These are phyloP conservation scores for Phyllopteryx taeniolatus DNA, from an alignment of 2,113 vertebrate genomes.

Conservation along the genomic window DNA sequence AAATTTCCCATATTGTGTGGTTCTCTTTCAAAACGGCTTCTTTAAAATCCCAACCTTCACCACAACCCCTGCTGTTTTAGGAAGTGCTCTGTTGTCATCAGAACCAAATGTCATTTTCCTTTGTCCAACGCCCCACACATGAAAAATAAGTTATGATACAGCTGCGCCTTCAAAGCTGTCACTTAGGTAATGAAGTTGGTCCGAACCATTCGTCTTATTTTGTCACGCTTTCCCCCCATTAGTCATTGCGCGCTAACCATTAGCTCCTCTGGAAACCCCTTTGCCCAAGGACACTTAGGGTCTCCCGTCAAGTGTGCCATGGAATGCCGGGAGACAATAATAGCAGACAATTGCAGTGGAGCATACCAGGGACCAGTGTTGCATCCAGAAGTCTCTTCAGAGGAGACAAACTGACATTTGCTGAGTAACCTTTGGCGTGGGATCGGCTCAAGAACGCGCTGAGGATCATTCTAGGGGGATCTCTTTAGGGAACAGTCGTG, in stretches of 20 bases:
- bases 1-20: constrained; percentile 24
- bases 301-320: constrained; percentile 48
- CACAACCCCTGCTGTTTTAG: constrained; percentile 37
- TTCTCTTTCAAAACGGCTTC: constrained; percentile 50
- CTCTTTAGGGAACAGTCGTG: not conserved
- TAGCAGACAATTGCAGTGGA: not conserved
- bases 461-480: too few relatives aligned
- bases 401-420: not conserved
- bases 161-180: constrained; percentile 73
- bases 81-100: constrained; percentile 53
- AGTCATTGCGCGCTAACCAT: constrained; percentile 72
- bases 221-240: constrained; percentile 76
- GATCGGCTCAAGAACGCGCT: too few relatives aligned
- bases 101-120: constrained; percentile 58
- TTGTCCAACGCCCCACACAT: constrained; percentile 72
- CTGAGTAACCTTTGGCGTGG: not conserved
- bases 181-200: constrained; percentile 79
- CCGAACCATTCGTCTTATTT: constrained; percentile 80
- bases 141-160: constrained; percentile 76
- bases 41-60: constrained; percentile 51
- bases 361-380: not conserved
- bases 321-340: not conserved
- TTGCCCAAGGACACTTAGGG: constrained; percentile 76
- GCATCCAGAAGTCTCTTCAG: not conserved
- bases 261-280: constrained; percentile 71